Conservation (phyloP, 35 echinoderm and acorn worm genomes). For the Apostichopus japonicus region DNA sequence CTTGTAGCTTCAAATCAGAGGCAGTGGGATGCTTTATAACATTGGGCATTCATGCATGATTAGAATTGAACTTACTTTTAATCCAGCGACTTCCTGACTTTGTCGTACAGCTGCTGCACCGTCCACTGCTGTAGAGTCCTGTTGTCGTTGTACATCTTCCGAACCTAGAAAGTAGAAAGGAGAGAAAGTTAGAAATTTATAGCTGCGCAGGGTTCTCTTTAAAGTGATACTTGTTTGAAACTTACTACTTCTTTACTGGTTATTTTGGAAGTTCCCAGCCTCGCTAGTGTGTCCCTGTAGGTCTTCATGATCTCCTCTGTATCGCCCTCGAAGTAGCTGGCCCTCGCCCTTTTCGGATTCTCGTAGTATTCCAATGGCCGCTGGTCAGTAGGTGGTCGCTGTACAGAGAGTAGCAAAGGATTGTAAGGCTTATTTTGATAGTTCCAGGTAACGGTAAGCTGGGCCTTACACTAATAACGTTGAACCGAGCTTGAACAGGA, state of each 20-base stretch:
- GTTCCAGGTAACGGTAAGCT: no score
- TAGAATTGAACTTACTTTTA: no score
- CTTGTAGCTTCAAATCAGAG: no score
- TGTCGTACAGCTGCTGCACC: neutral
- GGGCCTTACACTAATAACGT: no score
- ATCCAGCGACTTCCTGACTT: no score
- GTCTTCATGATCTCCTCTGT: neutral
- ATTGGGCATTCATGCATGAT: no score
- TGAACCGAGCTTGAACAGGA: no score
- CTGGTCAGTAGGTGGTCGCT: neutral
- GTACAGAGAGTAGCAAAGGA: no score
- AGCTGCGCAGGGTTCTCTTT: neutral
- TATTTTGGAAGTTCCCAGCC: neutral
- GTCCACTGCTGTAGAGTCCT: neutral
- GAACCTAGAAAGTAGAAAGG: neutral
- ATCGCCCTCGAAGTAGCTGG: neutral
- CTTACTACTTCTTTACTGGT: neutral
- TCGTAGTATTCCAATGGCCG: neutral
- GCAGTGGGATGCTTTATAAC: no score
- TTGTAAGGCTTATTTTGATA: no score
- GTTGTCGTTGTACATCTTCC: neutral
- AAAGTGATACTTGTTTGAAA: neutral
- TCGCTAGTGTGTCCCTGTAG: neutral
- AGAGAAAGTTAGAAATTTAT: neutral
- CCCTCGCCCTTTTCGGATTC: neutral